A percentile compares a stretch with the other conserved stretches of the same genome.
Conservation (phyloP, 37 sponge, comb jelly and placozoan species). For the Petrosia ficiformis region DNA sequence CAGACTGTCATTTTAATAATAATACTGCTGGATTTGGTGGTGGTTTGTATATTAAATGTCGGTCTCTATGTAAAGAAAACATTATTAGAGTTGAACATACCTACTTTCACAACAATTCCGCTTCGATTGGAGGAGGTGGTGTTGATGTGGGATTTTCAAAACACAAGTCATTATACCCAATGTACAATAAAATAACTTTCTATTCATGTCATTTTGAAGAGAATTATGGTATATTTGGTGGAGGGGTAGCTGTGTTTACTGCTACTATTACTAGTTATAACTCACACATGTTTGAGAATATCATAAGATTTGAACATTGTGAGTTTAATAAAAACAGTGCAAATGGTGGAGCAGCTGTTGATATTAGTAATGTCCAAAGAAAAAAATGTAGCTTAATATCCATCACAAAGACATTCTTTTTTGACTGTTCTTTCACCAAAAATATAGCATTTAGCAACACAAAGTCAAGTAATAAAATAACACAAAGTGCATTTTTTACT, state of each 20-base stretch:
- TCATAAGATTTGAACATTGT: not conserved
- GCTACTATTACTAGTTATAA: too few relatives aligned
- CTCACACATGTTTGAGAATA: too few relatives aligned
- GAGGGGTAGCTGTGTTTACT: not conserved
- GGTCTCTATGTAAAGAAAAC: not conserved
- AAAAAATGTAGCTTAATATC: not conserved
- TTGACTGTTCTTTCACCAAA: not conserved
- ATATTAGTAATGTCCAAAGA: not conserved
- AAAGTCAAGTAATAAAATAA: not conserved
- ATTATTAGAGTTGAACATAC: not conserved
- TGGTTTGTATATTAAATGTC: not conserved
- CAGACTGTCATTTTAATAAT: too few relatives aligned
- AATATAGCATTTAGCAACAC: too few relatives aligned
- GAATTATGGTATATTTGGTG: not conserved
- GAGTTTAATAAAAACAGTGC: not conserved
- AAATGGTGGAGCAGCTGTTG: constrained; percentile 1
- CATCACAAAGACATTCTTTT: not conserved
- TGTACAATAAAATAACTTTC: not conserved
- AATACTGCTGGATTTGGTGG: not conserved
- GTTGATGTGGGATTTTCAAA: not conserved
- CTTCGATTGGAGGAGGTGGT: not conserved
- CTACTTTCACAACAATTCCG: not conserved
- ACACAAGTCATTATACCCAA: not conserved
- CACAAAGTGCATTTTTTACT: not conserved
- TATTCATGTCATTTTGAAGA: not conserved